Conservation (phyloP, 2,888 invertebrate species). For the Pycnomerus fuliginosus region DNA sequence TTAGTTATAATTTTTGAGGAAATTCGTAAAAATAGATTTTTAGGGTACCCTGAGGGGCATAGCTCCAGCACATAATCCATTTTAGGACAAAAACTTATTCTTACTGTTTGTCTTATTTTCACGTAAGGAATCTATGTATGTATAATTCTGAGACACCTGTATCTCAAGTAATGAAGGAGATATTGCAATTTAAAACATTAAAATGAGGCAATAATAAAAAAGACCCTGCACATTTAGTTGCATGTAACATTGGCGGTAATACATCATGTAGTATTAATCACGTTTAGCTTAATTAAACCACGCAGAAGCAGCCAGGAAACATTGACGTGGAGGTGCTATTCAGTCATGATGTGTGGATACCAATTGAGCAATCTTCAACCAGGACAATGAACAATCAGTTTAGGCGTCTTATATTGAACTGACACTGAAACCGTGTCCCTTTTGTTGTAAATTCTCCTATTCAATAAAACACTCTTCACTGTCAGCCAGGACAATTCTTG, state of each 20-base stretch:
- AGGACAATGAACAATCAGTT: constrained; percentile 31
- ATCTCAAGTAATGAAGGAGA: too few relatives aligned
- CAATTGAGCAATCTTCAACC: constrained; percentile 29
- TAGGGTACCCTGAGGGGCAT: too few relatives aligned
- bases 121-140: too few relatives aligned
- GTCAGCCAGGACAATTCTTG: constrained; percentile 3
- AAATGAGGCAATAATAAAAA: too few relatives aligned
- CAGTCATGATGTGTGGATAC: constrained; percentile 9
- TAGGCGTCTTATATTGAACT: constrained; percentile 25
- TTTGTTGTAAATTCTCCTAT: constrained; percentile 12
- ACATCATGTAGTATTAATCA: constrained; percentile 12
- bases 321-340: constrained; percentile 9
- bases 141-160: too few relatives aligned
- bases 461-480: constrained; percentile 14
- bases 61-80: too few relatives aligned
- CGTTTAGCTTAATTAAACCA: constrained; percentile 11
- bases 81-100: too few relatives aligned
- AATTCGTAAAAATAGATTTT: too few relatives aligned
- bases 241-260: constrained; percentile 3
- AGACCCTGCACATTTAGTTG: too few relatives aligned
- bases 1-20: too few relatives aligned
- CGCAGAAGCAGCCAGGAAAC: constrained; percentile 10
- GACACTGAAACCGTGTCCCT: constrained; percentile 17
- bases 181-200: too few relatives aligned
- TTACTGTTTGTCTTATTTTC: too few relatives aligned